Percentiles rank a stretch among this genome's conserved stretches.
Conservation (phyloP, 1,140 invertebrate genomes). For the Piezodorus guildinii region DNA sequence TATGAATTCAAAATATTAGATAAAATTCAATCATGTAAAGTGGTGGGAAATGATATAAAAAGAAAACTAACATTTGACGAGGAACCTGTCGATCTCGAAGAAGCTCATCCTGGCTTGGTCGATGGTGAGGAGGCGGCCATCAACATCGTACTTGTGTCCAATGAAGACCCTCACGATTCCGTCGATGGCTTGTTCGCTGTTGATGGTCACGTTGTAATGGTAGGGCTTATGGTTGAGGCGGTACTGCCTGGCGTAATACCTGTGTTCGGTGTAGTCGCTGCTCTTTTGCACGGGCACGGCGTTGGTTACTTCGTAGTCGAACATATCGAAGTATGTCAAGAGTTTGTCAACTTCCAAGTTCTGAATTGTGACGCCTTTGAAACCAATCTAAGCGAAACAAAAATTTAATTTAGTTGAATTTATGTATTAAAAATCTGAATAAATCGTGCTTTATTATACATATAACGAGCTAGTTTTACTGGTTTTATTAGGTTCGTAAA, state of each 20-base stretch:
- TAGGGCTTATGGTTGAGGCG: constrained; percentile 51
- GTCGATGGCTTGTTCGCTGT: constrained; percentile 41
- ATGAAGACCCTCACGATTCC: constrained; percentile 51
- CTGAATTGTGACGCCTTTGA: constrained; percentile 48
- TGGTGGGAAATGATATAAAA: not conserved
- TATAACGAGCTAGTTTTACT: too few species aligned
- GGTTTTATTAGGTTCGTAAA: too few species aligned
- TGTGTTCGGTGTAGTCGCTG: constrained; percentile 44
- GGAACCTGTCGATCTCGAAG: constrained; percentile 35
- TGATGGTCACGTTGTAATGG: constrained; percentile 45
- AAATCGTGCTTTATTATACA: too few species aligned
- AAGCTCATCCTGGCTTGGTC: constrained; percentile 28
- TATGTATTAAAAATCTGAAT: too few species aligned
- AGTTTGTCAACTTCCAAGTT: constrained; percentile 40
- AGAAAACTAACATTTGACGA: constrained; percentile 25
- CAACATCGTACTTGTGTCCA: constrained; percentile 52
- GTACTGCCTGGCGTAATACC: constrained; percentile 41
- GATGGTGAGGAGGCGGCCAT: constrained; percentile 35
- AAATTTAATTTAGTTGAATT: not conserved
- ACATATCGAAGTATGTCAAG: constrained; percentile 19
- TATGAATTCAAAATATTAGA: too few species aligned
- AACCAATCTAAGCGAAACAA: constrained; percentile 37
- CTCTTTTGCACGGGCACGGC: constrained; percentile 45
- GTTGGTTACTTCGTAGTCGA: constrained; percentile 15
- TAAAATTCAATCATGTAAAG: too few species aligned